phyloP scores from a whole-genome alignment of 2,113 vertebrate species.

The Ceyx cyanopectus region DNA sequence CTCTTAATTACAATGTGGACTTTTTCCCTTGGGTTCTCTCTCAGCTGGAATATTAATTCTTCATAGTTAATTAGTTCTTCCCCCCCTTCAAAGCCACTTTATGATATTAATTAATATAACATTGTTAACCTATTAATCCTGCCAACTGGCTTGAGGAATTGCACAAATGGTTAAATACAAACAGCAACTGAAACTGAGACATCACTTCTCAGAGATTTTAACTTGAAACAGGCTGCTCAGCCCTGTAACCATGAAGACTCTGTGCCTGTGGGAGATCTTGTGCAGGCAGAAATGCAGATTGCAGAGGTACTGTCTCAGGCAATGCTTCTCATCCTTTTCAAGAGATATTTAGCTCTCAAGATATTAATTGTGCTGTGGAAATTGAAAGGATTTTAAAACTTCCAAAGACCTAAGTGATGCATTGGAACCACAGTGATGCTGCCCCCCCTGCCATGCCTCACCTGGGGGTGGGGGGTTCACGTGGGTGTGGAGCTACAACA shows the following conservation, averaged over 20 bases:
- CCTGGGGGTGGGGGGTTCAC: neutral
- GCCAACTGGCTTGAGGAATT: neutral
- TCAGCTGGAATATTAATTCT: neutral
- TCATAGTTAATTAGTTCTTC: slow-evolving; percentile 39
- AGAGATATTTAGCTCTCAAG: neutral
- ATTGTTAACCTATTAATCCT: slow-evolving; percentile 26
- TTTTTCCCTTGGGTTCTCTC: slow-evolving; percentile 39
- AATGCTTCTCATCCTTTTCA: neutral
- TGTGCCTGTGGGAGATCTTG: neutral
- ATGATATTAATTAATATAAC: slow-evolving; percentile 33
- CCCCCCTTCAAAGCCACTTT: neutral
- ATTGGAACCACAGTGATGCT: neutral
- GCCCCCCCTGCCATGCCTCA: neutral
- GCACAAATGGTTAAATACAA: slow-evolving; percentile 52
- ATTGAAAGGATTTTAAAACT: neutral
- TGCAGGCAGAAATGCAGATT: neutral
- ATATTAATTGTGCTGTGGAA: neutral
- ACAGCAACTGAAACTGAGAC: neutral
- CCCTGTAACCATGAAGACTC: neutral
- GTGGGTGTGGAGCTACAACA: neutral
- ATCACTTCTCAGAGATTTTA: neutral
- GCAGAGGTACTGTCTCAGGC: neutral
- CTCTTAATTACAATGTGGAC: slow-evolving; percentile 51
- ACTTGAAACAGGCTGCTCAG: neutral
- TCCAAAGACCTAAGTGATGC: neutral